Evolutionary conservation across 2,113 vertebrate species (phyloP).

Genomic region (Pachypanchax playfairii): DNA sequence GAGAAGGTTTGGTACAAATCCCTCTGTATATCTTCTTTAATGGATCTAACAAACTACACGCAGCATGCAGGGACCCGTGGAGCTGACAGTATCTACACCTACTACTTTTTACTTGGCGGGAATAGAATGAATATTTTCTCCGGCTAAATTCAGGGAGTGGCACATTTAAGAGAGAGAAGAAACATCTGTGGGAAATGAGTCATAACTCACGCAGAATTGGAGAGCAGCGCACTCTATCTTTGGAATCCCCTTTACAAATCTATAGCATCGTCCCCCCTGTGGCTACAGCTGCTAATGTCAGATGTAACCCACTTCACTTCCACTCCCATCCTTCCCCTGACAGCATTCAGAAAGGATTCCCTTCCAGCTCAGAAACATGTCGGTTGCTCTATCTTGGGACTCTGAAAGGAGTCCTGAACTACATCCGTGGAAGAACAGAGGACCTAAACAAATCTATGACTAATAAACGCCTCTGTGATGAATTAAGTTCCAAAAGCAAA

Average conservation of each 20-base stretch:
- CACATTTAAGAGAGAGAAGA: conserved; percentile 18
- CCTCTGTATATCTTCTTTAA: conserved; percentile 30
- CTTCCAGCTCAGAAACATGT: conserved; percentile 33
- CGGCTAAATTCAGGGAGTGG: conserved; percentile 55
- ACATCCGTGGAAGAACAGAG: too few species aligned
- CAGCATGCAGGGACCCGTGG: conserved; percentile 20
- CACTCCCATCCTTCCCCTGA: conserved; percentile 39
- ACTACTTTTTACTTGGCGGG: conserved; percentile 18
- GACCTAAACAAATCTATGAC: too few species aligned
- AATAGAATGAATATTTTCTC: conserved; percentile 32
- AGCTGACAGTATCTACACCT: conserved; percentile 29
- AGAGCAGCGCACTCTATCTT: conserved; percentile 19
- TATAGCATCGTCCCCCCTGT: conserved; percentile 18
- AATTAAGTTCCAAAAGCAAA: too few species aligned
- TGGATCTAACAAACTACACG: conserved; percentile 34
- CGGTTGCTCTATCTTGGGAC: conserved; percentile 20
- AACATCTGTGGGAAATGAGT: conserved; percentile 47
- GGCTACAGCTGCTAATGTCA: conserved; percentile 50
- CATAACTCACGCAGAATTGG: conserved; percentile 55
- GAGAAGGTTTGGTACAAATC: not conserved
- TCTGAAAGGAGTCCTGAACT: too few species aligned
- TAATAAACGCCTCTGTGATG: too few species aligned
- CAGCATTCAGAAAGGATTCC: conserved; percentile 50
- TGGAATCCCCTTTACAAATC: conserved; percentile 30
- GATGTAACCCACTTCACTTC: conserved; percentile 35